Evolutionary conservation across 37 sponge, comb jelly and placozoan genomes (phyloP), one percentile per base, ranked within the genome.

Genomic region (Cladorhizidae sp.): DNA sequence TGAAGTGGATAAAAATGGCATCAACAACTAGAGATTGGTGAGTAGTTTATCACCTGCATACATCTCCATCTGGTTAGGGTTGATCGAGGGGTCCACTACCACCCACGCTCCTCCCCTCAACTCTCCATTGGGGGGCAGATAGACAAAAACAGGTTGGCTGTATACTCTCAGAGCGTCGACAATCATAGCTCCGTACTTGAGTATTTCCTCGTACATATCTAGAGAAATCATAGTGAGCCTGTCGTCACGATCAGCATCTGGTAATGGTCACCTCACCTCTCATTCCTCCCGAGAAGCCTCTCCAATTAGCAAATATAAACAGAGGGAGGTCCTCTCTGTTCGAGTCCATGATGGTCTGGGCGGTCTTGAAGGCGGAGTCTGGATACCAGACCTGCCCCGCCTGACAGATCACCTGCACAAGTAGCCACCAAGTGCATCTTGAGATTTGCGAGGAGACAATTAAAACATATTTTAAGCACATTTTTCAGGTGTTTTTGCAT

Each of bases 351-450:
- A 98, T 91, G 18, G 99, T 87, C 75, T 98, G 99, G 45, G 99
- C 99, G 0, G 99, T 98, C 91, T 98, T 98, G 90, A 92, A 98
- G 51, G 99, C 96, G 9, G 99, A 98, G 90, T 98, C 92, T 12
- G 99, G 99, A 67, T 83, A 98, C 99, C 99, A 98, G 64, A 98
- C 99, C 74, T 93, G 96, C 8, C 99, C 99, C 6, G 99, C 99
- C 77, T 97, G 98, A 18, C 84, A 79, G 40, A 95, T 82, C 33
- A 81, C 72, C 90, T 95, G 52, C 57, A 74, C 57, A 55, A 8
- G 28, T 45, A 9, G 49, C 49, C 49, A 45, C 49, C 8, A 12
- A 9, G 49, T n/a, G n/a, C n/a, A n/a, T n/a, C n/a, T n/a, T n/a
- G n/a, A n/a, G n/a, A n/a, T n/a, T n/a, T n/a, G n/a, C n/a, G n/a